phyloP scores from a whole-genome alignment of 2,797 vertebrate species.

The Orientallactaga sibirica region DNA sequence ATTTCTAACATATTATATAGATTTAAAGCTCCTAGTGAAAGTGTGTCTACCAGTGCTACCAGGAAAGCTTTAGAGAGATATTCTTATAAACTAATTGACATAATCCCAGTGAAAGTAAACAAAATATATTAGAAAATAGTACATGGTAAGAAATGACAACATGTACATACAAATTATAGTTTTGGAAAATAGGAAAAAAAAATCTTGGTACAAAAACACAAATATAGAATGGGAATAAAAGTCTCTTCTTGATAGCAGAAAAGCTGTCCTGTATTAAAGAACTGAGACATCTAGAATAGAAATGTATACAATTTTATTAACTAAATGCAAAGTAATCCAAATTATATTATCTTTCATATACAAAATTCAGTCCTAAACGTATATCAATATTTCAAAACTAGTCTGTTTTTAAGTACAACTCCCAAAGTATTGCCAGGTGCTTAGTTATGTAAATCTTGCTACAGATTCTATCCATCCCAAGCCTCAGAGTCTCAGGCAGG shows the following conservation, averaged over 20 bases:
- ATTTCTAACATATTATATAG: not conserved
- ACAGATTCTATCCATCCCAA: not conserved
- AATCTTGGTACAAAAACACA: not conserved
- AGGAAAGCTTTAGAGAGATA: not conserved
- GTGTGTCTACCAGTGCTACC: not conserved
- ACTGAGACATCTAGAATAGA: not conserved
- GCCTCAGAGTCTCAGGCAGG: too few species aligned
- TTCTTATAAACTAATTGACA: not conserved
- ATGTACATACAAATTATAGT: not conserved
- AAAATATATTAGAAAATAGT: not conserved
- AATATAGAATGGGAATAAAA: not conserved
- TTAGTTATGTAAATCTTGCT: not conserved
- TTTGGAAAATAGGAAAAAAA: not conserved
- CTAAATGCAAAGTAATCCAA: not conserved
- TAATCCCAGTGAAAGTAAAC: not conserved
- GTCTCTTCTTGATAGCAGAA: not conserved
- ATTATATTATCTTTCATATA: not conserved
- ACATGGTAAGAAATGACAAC: not conserved
- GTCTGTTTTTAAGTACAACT: not conserved
- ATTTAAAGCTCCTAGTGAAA: not conserved
- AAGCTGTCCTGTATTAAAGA: not conserved
- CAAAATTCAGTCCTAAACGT: not conserved
- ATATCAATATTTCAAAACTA: not conserved
- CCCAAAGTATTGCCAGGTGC: not conserved
- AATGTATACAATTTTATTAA: slow-evolving; percentile 30